Base-by-base conservation (phyloP, 2,888 invertebrate genomes). In the Germaria angustata region DNA sequence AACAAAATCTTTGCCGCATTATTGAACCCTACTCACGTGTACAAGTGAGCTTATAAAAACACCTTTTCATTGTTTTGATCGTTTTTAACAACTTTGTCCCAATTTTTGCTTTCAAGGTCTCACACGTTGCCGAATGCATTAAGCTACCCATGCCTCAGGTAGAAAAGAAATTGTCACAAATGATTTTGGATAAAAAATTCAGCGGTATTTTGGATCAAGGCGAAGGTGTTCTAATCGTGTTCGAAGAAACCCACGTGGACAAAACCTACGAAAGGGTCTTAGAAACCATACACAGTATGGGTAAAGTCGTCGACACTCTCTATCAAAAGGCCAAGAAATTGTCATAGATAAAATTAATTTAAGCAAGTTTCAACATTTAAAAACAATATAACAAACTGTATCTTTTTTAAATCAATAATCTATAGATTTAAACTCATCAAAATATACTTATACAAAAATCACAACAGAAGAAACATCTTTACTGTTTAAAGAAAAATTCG, bases 321-420 rank as follows among this genome's bases (percentile, higher is more conserved):
- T 99, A 99, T 93, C 98, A 98, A 93, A 99, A 99, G 93, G 99
- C 99, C 86, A 99, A 99, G 93, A 99, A 99, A 92, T 94, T 99
- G 86, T 97, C 98, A 92, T 98, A 95, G 91, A 87, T 86, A 81
- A 55, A 53, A 80, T 55, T 22, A 36, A 53, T 65, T 72, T 69
- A 22, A 24, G 8, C 1, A 55, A 41, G 20, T 24, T 59, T n/a
- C 17, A 69, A 73, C 59, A 69, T 69, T 77, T 77, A 53, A 39
- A 51, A 55, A 53, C 22, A 20, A 77, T 51, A 53, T 7, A 77
- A 75, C 17, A 63, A 32, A 84, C 32, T 65, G 34, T 51, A 57
- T 59, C 39, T 59, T 75, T 36, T 78, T 76, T 61, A 15, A 77
- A 65, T 51, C 36, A 78, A 49, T 72, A 59, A 65, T 55, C 65